These are phyloP conservation scores for Sarcoramphus papa DNA, from an alignment of 2,797 vertebrate genomes.

Conservation along the genomic window DNA sequence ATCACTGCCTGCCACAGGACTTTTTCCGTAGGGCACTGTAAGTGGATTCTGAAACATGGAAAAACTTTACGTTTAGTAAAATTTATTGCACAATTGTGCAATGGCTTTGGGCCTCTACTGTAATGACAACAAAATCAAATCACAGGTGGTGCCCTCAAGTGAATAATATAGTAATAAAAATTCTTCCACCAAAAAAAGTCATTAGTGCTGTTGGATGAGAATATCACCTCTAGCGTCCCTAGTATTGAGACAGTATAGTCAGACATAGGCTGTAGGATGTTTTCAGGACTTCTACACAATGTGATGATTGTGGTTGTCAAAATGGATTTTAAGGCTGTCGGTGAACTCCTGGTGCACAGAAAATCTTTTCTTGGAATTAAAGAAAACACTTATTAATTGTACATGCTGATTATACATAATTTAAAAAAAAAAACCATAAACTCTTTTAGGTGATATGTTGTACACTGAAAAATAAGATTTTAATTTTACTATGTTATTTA, in stretches of 20 bases:
- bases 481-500: not conserved
- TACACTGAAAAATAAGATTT: not conserved
- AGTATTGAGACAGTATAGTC: not conserved
- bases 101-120: not conserved
- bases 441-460: not conserved
- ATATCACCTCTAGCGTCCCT: not conserved
- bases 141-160: not conserved
- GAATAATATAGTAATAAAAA: not conserved
- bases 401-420: too few species aligned
- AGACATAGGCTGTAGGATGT: not conserved
- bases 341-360: not conserved
- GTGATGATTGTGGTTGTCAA: not conserved
- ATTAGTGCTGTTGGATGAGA: not conserved
- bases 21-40: not conserved
- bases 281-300: not conserved
- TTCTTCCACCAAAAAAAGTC: not conserved
- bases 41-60: not conserved
- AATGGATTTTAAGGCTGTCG: not conserved
- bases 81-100: not conserved
- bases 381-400: not conserved
- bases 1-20: not conserved
- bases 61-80: not conserved
- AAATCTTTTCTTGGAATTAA: not conserved
- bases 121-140: not conserved
- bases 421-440: not conserved